phyloP scores from a whole-genome alignment of 2,888 invertebrate species.

The Pherbina coryleti region DNA sequence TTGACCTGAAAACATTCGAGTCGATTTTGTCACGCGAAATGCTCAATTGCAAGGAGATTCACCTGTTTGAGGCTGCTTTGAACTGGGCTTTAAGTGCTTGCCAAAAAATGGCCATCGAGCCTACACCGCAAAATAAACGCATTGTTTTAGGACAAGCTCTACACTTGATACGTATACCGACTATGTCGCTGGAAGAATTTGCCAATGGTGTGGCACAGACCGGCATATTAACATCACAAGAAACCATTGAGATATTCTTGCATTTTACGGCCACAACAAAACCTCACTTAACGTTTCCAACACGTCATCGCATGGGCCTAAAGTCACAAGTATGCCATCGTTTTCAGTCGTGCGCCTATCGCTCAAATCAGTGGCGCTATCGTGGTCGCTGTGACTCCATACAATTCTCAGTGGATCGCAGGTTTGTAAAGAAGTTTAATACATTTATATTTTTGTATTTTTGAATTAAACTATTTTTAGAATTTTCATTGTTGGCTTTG shows the following conservation, averaged over 20 bases:
- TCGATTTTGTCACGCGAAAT: conserved; percentile 93
- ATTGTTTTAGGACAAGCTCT: conserved; percentile 82
- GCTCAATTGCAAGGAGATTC: conserved; percentile 93
- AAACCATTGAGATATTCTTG: conserved; percentile 95
- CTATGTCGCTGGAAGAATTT: conserved; percentile 94
- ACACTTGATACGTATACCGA: conserved; percentile 91
- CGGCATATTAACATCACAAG: conserved; percentile 90
- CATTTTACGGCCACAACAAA: conserved; percentile 93
- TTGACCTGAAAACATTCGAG: conserved; percentile 92
- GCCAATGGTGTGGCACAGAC: conserved; percentile 96
- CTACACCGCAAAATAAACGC: conserved; percentile 83
- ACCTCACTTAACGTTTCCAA: conserved; percentile 85
- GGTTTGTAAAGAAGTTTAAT: conserved; percentile 47
- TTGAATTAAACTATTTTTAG: conserved; percentile 63
- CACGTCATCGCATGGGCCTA: conserved; percentile 86
- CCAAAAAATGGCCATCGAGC: conserved; percentile 83
- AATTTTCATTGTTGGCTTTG: conserved; percentile 96
- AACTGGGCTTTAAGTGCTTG: conserved; percentile 96
- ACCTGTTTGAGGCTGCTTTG: conserved; percentile 89
- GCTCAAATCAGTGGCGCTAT: conserved; percentile 98
- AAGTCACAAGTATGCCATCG: conserved; percentile 95
- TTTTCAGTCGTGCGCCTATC: conserved; percentile 96
- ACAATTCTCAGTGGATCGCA: conserved; percentile 94
- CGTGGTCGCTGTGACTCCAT: conserved; percentile 96
- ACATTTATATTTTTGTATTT: background rate